Base-by-base conservation (phyloP, 2,888 invertebrate species). In the Parnassius mnemosyne region DNA sequence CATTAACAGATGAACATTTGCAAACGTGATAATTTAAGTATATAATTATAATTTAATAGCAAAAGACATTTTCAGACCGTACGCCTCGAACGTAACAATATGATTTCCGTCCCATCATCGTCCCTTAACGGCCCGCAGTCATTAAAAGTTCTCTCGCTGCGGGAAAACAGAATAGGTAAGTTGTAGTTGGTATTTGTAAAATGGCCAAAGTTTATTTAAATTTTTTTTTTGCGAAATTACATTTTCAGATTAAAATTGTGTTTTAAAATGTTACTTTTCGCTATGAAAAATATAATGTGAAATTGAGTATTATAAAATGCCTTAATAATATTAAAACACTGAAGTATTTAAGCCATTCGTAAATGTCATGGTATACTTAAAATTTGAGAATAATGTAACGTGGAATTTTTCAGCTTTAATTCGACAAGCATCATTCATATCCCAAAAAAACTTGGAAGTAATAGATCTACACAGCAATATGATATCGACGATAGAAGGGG, bases 101-200 rank as follows among this genome's bases (percentile, higher is more conserved):
- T 98, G 70, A 93, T 93, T 51, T 85, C 91, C 11, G 94, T 97
- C 42, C 97, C 97, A 12, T 94, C 95, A 42, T 92, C 94, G 47
- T 96, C 97, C 1, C 85, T 97, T 25, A 96, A 97, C 77, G 97
- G 97, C 46, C 97, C 97, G 10, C 93, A 92, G 74, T 93, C 94
- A 41, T 88, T 97, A 63, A 93, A 93, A 78, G 90, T 95, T 65
- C 89, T 98, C 44, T 95, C 96, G 1, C 85, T 97, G 62, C 93
- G 94, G 71, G 93, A 94, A 74, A 98, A 98, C 81, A 93, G 95
- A 81, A 97, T 97, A 79, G 94, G 97, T 97, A 93, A 92, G 90
- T 79, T 65, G 62, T 46, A 55, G 53, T 42, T 13, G 52, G 25
- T 51, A 63, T 58, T 55, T 59, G 55, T 55, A 42, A 59, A 59